phyloP scores from a whole-genome alignment of 2,888 invertebrate species.

The Glaucopsyche alexis region DNA sequence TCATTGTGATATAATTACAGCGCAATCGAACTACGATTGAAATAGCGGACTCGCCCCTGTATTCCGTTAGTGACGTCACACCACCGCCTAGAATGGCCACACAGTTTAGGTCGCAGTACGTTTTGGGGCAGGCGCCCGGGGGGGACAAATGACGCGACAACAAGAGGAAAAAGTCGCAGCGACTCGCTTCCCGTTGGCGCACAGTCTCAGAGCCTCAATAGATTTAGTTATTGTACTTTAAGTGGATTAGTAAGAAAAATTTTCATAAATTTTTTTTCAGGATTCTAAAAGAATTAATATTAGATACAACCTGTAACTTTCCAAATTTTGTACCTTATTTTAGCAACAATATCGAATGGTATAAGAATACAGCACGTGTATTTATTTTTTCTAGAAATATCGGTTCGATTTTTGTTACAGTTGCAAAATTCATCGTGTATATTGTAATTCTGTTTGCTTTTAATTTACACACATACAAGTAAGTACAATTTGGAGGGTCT shows the following conservation, averaged over 20 bases:
- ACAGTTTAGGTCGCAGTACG: conserved; percentile 37
- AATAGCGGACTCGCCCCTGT: neutral
- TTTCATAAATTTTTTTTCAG: too few relatives aligned
- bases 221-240: neutral
- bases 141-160: neutral
- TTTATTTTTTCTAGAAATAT: too few relatives aligned
- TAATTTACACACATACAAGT: too few relatives aligned
- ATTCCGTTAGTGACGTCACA: conserved; percentile 66
- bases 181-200: neutral
- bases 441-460: too few relatives aligned
- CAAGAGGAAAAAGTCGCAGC: neutral
- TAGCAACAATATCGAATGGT: too few relatives aligned
- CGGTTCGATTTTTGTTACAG: too few relatives aligned
- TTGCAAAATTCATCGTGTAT: too few relatives aligned
- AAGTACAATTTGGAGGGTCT: too few relatives aligned
- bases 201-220: neutral
- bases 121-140: neutral
- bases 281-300: too few relatives aligned
- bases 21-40: neutral
- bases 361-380: too few relatives aligned
- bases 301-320: too few relatives aligned
- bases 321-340: too few relatives aligned
- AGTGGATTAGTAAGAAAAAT: neutral
- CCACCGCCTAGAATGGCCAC: conserved; percentile 56
- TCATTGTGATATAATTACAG: neutral